Base-by-base conservation (phyloP, 2,888 invertebrate species). In the Nemapogon koenigi region DNA sequence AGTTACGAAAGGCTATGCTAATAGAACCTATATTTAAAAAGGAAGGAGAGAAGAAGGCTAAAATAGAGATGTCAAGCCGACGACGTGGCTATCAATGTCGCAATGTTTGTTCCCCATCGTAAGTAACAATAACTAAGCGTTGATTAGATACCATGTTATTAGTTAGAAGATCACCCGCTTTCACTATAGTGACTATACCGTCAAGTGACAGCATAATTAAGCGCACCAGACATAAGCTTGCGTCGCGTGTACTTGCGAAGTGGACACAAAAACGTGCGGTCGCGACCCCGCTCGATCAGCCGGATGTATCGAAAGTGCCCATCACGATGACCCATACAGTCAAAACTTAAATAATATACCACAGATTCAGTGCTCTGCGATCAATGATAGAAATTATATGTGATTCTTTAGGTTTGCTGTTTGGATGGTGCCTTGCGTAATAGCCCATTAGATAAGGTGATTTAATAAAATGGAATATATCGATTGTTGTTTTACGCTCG, bases 191-290 rank as follows among this genome's bases (percentile, higher is more conserved):
- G 72, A 65, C 70, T 66, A 67, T 69, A n/a, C n/a, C n/a, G n/a
- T n/a, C n/a, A n/a, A n/a, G 60, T 71, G 76, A 76, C 75, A 75
- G 69, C 67, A 69, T 76, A 78, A 78, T 78, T 78, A 76, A 72
- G 68, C 70, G 65, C 61, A 64, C n/a, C n/a, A n/a, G 60, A 66
- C 60, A 66, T 62, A 71, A 70, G n/a, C n/a, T n/a, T n/a, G n/a
- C n/a, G n/a, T n/a, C n/a, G n/a, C n/a, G n/a, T n/a, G n/a, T n/a
- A n/a, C n/a, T n/a, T n/a, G n/a, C n/a, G n/a, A n/a, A 54, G 51
- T 50, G 66, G 62, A 66, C 51, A 51, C 65, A 68, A 70, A 45
- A 72, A 70, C 68, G 66, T 63, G 55, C 62, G 69, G 63, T 68
- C 4, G 57, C 65, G 76, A 76, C 76, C 75, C 60, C 63, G 51